These are phyloP conservation scores for Cephus cinctus DNA, from an alignment of 1,140 invertebrate genomes.

Conservation along the genomic window DNA sequence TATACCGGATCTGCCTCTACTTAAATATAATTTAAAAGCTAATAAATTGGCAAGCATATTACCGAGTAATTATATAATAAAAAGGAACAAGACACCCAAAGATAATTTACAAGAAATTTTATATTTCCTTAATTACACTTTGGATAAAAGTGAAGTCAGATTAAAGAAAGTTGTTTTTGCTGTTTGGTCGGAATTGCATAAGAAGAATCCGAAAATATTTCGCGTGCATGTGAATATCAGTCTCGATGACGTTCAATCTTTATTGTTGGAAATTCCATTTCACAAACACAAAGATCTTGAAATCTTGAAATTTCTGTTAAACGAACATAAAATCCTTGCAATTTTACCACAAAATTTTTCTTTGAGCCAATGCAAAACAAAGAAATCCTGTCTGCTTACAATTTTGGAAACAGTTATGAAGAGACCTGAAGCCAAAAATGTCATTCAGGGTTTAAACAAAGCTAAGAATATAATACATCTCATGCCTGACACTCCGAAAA, in stretches of 20 bases:
- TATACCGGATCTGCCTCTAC: background rate
- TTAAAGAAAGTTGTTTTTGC: background rate
- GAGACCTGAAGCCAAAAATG: background rate
- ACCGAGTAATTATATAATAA: conserved; percentile 12
- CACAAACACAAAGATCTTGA: background rate
- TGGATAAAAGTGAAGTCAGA: background rate
- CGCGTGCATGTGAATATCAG: background rate
- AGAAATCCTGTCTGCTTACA: conserved; percentile 7
- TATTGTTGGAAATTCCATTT: conserved; percentile 16
- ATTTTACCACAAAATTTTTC: conserved; percentile 14
- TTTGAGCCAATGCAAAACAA: conserved; percentile 10
- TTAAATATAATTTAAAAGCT: conserved; percentile 7
- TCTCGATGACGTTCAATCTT: conserved; percentile 3
- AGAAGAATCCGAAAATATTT: conserved; percentile 4
- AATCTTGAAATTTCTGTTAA: background rate
- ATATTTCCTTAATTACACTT: conserved; percentile 6
- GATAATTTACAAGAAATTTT: conserved; percentile 4
- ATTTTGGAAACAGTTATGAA: conserved; percentile 9
- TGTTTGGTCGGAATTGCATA: conserved; percentile 3
- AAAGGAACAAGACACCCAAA: background rate
- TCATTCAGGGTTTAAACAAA: background rate
- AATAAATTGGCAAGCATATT: conserved; percentile 5
- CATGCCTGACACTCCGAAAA: conserved; percentile 9
- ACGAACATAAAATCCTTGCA: background rate
- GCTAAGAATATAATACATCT: conserved; percentile 1